Percentiles rank a stretch among this genome's conserved stretches.
Conservation (phyloP, 2,888 invertebrate genomes). For the Mamestra brassicae region DNA sequence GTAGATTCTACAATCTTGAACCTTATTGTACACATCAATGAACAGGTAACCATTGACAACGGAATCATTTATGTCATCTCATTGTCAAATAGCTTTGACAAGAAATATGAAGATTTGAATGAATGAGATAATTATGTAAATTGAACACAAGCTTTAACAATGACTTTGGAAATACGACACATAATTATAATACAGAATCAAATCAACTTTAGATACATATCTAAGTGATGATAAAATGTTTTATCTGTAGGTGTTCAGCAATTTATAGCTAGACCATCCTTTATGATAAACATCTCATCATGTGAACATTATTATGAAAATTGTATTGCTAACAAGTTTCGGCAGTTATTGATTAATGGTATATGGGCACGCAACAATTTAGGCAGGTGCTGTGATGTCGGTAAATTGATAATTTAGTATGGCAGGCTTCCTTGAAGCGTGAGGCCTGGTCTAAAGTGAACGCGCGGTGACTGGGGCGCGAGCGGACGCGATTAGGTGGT, state of each 20-base stretch:
- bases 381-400: slow-evolving; percentile 76
- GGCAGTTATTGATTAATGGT: slow-evolving; percentile 82
- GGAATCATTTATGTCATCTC: slow-evolving; percentile 12
- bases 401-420: slow-evolving; percentile 78
- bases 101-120: slow-evolving; percentile 33
- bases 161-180: slow-evolving; percentile 4
- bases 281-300: slow-evolving; percentile 59
- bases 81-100: slow-evolving; percentile 24
- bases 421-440: slow-evolving; percentile 56
- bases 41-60: slow-evolving; percentile 9
- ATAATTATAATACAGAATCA: neutral
- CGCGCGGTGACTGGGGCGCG: no score
- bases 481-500: neutral
- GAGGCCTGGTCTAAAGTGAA: neutral
- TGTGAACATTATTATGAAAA: slow-evolving; percentile 72
- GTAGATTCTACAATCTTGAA: neutral
- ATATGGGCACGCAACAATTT: slow-evolving; percentile 81
- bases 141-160: slow-evolving; percentile 1
- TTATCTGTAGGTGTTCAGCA: neutral
- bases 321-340: slow-evolving; percentile 76
- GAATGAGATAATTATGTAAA: slow-evolving; percentile 40
- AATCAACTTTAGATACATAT: neutral
- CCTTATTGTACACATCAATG: neutral
- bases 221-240: neutral
- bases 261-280: slow-evolving; percentile 24